Percentiles rank a stretch among this genome's conserved stretches.
Evolutionary conservation across 1,140 invertebrate species (phyloP).

Genomic region (Amyelois transitella): DNA sequence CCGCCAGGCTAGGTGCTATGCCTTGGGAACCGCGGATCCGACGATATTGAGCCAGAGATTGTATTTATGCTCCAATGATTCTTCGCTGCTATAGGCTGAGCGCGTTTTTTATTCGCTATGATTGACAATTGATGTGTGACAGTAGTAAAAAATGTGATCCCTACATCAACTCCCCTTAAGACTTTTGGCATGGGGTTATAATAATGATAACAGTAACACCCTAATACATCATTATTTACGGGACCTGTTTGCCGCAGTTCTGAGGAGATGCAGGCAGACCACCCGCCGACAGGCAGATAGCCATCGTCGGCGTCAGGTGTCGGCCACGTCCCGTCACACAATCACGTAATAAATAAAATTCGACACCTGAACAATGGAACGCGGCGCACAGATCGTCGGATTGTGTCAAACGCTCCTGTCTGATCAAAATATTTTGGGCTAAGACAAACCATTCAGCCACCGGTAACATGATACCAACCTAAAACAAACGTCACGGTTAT

Average conservation of each 20-base stretch:
- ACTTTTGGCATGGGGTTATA: neutral
- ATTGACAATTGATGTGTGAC: too few relatives aligned
- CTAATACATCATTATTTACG: neutral
- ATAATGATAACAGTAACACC: neutral
- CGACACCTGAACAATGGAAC: slow-evolving; percentile 57
- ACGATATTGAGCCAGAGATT: too few relatives aligned
- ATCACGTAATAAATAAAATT: slow-evolving; percentile 54
- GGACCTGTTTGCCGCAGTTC: slow-evolving; percentile 10
- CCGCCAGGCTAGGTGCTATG: too few relatives aligned
- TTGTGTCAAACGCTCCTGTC: slow-evolving; percentile 22
- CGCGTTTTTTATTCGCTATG: too few relatives aligned
- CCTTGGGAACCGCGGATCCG: too few relatives aligned
- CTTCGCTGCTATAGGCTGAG: too few relatives aligned
- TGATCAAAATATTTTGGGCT: slow-evolving; percentile 36
- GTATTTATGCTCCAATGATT: too few relatives aligned
- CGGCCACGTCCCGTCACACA: slow-evolving; percentile 26
- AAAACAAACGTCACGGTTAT: slow-evolving; percentile 1
- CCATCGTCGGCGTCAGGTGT: slow-evolving; percentile 56
- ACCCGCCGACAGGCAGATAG: slow-evolving; percentile 43
- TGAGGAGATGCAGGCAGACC: slow-evolving; percentile 31
- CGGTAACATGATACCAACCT: slow-evolving; percentile 14
- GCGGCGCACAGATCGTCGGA: slow-evolving; percentile 36
- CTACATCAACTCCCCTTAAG: too few relatives aligned
- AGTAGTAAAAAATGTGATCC: too few relatives aligned
- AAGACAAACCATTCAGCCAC: slow-evolving; percentile 20